Evolutionary conservation across 2,113 vertebrate genomes (phyloP).

Genomic region (Ceuthmochares aereus): DNA sequence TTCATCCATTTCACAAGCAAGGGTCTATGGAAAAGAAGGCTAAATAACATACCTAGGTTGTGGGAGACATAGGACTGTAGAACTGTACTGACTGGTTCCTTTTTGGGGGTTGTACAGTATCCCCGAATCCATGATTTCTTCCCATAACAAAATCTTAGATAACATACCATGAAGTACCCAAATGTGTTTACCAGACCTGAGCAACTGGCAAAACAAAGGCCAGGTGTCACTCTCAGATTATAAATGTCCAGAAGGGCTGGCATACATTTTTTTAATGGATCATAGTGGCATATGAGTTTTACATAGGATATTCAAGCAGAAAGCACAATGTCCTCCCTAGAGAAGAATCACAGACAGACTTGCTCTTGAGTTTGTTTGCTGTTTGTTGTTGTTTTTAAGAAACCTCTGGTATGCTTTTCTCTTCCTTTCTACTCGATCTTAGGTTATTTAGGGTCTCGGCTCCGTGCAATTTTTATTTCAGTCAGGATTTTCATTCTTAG

Average conservation of each 20-base stretch:
- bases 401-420: background rate
- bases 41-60: background rate
- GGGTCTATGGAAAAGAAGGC: background rate
- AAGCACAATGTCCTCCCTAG: background rate
- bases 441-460: background rate
- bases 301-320: background rate
- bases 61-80: background rate
- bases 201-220: background rate
- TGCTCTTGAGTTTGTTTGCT: background rate
- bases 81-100: background rate
- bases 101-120: background rate
- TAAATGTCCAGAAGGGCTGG: background rate
- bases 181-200: background rate
- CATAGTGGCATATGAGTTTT: background rate
- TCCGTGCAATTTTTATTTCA: background rate
- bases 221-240: background rate
- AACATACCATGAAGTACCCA: background rate
- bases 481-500: background rate
- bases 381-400: background rate
- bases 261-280: background rate
- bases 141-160: background rate
- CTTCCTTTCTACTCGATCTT: background rate
- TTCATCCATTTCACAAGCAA: background rate
- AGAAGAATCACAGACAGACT: background rate
- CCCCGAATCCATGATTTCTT: background rate